phyloP scores from a whole-genome alignment of 2,888 invertebrate genomes.

The Arge pagana region DNA sequence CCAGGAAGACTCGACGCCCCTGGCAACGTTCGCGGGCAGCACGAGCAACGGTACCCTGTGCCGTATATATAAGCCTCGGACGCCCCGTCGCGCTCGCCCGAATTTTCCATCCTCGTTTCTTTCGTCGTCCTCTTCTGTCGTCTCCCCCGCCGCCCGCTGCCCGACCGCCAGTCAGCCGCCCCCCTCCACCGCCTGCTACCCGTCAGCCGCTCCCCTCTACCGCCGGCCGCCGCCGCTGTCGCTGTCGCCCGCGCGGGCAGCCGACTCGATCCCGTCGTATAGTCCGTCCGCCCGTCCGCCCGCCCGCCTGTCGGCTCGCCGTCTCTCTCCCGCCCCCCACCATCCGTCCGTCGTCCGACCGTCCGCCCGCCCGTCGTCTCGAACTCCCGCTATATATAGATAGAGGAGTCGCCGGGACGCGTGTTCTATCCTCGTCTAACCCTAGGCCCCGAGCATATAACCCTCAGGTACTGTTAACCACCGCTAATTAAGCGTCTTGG shows the following conservation, averaged over 20 bases:
- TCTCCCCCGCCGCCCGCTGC: slow-evolving; percentile 3
- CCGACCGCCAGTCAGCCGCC: background rate
- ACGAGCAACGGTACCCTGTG: slow-evolving; percentile 18
- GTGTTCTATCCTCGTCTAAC: slow-evolving; percentile 9
- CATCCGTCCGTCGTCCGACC: background rate
- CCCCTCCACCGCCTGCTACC: background rate
- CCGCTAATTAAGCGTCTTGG: slow-evolving; percentile 17
- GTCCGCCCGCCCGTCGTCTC: background rate
- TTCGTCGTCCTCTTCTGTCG: slow-evolving; percentile 15
- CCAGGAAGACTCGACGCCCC: too few species aligned
- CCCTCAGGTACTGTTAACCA: slow-evolving; percentile 19
- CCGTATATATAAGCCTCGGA: background rate
- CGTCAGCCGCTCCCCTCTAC: too few species aligned
- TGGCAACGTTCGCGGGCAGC: too few species aligned
- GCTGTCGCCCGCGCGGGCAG: too few species aligned
- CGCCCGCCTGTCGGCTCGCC: background rate
- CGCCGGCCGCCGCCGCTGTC: too few species aligned
- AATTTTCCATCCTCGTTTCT: slow-evolving; percentile 18
- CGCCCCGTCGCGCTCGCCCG: background rate
- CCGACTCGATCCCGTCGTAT: slow-evolving; percentile 9
- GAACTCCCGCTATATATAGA: slow-evolving; percentile 11
- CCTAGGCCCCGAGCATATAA: background rate
- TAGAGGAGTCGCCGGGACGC: too few species aligned
- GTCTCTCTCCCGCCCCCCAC: background rate
- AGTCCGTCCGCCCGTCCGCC: background rate